These are phyloP conservation scores for Diaperis boleti DNA, from an alignment of 2,888 invertebrate species.

Conservation along the genomic window DNA sequence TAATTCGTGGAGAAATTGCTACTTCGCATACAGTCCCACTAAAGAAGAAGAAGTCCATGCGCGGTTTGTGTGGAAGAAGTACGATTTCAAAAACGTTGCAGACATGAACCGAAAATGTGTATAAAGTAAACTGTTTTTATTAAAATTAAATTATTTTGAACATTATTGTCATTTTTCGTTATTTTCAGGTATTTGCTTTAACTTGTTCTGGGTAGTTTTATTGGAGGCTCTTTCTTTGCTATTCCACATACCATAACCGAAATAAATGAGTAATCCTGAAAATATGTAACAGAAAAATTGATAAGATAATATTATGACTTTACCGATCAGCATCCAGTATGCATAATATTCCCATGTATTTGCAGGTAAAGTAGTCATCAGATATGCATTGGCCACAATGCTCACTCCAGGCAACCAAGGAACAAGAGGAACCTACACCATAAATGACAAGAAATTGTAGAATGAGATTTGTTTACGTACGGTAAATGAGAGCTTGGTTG, in stretches of 20 bases:
- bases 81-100: constrained; percentile 28
- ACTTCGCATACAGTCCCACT: constrained; percentile 60
- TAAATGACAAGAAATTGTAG: constrained; percentile 53
- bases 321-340: constrained; percentile 86
- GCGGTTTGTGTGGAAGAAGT: constrained; percentile 21
- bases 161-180: constrained; percentile 11
- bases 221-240: constrained; percentile 68
- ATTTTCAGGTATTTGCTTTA: neutral
- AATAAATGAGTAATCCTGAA: constrained; percentile 79
- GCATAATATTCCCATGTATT: constrained; percentile 86
- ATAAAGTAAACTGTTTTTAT: neutral
- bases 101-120: constrained; percentile 1
- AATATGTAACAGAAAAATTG: constrained; percentile 35
- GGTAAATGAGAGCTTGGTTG: constrained; percentile 73
- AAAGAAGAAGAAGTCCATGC: constrained; percentile 57
- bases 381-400: constrained; percentile 84
- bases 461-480: constrained; percentile 62
- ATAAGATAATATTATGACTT: neutral
- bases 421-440: constrained; percentile 87
- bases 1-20: constrained; percentile 58
- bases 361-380: constrained; percentile 84
- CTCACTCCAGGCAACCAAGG: constrained; percentile 86
- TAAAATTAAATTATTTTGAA: neutral
- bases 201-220: neutral
- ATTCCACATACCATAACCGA: constrained; percentile 79